Base-by-base conservation (phyloP, 1,140 invertebrate species). In the Lepidurus couesii region DNA sequence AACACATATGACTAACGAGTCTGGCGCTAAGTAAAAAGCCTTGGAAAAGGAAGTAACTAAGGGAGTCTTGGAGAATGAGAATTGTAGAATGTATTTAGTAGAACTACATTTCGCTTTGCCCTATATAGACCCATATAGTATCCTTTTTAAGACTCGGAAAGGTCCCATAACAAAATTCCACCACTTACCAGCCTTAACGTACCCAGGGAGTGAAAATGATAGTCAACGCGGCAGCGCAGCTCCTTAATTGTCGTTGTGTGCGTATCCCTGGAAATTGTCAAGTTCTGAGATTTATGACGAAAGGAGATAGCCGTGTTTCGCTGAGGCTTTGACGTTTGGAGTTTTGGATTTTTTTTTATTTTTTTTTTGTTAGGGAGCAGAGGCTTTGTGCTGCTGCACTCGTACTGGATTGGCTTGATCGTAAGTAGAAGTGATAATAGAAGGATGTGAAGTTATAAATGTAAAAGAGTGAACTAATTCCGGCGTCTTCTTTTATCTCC, bases 401-500 rank as follows among this genome's bases (percentile, higher is more conserved):
- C 53, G 13, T 65, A 65, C 16, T 13, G 8, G 53, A 65, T 65
- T 65, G 53, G 21, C 16, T 65, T 65, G 21, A 21, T 13, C 53
- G 53, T 21, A 21, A 9, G 1, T 65, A 65, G 53, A 65, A 65
- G 53, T 21, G 53, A 16, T 65, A 65, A 3, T 21, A 13, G 13
- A 65, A 21, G 6, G 53, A 65, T 21, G 53, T 65, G 53, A 21
- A 65, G 3, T n/a, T 65, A n/a, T 65, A 16, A 21, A 21, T 65
- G 53, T n/a, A 9, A 7, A 65, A 21, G n/a, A 65, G 13, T 9
- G 4, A 65, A 21, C 53, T 65, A 65, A 65, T 65, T 65, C 53
- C 76, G 76, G 24, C 65, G 76, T 78, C 77, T 42, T 53, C 53
- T 78, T 78, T 78, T 73, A 65, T 78, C 77, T 10, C 53, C 74